Evolutionary conservation across 2,888 invertebrate species (phyloP).

Genomic region (Ernsta delagoae): DNA sequence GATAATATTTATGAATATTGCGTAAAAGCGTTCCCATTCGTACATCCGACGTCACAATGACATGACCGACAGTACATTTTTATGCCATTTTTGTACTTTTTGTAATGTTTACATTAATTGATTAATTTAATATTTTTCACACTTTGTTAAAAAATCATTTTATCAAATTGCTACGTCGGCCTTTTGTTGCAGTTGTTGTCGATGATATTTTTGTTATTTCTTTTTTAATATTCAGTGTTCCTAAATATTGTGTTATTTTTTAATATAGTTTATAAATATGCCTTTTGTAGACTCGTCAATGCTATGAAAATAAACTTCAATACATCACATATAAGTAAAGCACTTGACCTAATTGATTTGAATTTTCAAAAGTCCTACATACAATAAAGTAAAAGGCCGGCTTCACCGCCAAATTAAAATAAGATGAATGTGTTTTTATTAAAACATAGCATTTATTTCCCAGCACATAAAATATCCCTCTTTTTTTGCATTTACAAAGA

Average conservation of each 20-base stretch:
- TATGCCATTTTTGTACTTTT: conserved; percentile 53
- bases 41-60: too few species aligned
- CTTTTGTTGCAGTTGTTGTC: conserved; percentile 32
- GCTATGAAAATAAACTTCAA: conserved; percentile 9
- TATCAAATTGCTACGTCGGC: conserved; percentile 23
- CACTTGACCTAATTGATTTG: background rate
- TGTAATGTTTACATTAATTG: conserved; percentile 37
- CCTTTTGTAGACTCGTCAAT: conserved; percentile 14
- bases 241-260: conserved; percentile 30
- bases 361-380: background rate
- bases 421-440: conserved; percentile 25
- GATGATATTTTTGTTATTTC: conserved; percentile 31
- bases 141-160: conserved; percentile 29
- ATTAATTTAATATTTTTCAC: conserved; percentile 30
- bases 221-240: conserved; percentile 32
- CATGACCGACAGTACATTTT: too few species aligned
- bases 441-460: conserved; percentile 45
- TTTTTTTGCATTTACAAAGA: conserved; percentile 49
- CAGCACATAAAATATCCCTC: conserved; percentile 32
- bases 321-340: conserved; percentile 21
- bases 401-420: conserved; percentile 26
- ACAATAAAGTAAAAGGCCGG: conserved; percentile 32
- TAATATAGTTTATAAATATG: conserved; percentile 16
- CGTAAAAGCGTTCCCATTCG: too few species aligned
- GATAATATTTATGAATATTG: conserved; percentile 15